Percentiles rank a stretch among this genome's conserved stretches.
These are phyloP conservation scores for Dolichomitus sp. DNA, from an alignment of 2,888 invertebrate species.

Conservation along the genomic window DNA sequence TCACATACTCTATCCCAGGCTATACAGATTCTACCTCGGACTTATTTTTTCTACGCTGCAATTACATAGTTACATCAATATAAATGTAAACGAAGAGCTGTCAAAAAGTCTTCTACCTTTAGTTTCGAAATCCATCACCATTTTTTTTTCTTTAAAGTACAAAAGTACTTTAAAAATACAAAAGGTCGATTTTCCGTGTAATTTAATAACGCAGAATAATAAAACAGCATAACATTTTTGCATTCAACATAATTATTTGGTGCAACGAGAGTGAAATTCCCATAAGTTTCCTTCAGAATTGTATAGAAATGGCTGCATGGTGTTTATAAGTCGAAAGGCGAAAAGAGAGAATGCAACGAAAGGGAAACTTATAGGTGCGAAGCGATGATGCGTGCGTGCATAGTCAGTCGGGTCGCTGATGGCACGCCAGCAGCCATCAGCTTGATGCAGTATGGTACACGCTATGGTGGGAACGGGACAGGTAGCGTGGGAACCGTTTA, in stretches of 20 bases:
- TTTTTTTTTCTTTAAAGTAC: no score
- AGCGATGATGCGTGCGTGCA: slow-evolving; percentile 50
- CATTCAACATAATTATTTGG: not conserved
- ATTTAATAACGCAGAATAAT: no score
- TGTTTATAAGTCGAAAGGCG: not conserved
- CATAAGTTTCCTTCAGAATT: not conserved
- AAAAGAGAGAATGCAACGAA: slow-evolving; percentile 18
- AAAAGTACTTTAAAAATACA: no score
- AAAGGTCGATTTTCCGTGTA: no score
- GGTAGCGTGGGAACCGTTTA: slow-evolving; percentile 85
- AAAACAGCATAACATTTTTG: not conserved
- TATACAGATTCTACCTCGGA: no score
- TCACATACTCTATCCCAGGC: no score
- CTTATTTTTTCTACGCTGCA: no score
- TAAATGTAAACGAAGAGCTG: not conserved
- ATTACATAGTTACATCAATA: not conserved
- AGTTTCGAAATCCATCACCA: not conserved
- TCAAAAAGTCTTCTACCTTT: not conserved
- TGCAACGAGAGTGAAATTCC: not conserved
- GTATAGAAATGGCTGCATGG: not conserved
- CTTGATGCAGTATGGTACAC: slow-evolving; percentile 34
- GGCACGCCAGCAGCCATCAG: slow-evolving; percentile 71
- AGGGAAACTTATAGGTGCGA: slow-evolving; percentile 40
- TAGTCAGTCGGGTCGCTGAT: slow-evolving; percentile 59
- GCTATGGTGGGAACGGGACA: slow-evolving; percentile 73